A percentile compares a stretch with the other conserved stretches of the same genome.
Conservation (phyloP, 1,140 invertebrate genomes). For the Neodiprion fabricii region DNA sequence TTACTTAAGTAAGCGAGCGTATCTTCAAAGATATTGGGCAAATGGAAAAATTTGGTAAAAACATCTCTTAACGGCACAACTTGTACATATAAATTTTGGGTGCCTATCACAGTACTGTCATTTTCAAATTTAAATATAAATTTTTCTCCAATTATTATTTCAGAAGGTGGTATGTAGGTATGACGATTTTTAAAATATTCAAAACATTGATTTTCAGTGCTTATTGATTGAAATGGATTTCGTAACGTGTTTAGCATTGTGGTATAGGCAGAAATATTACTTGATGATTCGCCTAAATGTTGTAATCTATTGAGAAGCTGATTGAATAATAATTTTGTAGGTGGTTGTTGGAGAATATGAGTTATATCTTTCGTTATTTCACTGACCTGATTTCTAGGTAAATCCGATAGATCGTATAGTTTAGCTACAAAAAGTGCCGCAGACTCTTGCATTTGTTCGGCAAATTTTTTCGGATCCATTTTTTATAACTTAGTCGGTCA, state of each 20-base stretch:
- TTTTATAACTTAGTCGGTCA: slow-evolving; percentile 4
- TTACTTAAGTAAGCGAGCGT: slow-evolving; percentile 21
- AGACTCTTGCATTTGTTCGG: not conserved
- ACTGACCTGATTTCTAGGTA: slow-evolving; percentile 8
- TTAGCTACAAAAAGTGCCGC: slow-evolving; percentile 6
- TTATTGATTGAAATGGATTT: slow-evolving; percentile 14
- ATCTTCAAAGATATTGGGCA: slow-evolving; percentile 25
- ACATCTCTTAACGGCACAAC: slow-evolving; percentile 24
- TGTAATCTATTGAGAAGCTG: slow-evolving; percentile 7
- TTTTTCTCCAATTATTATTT: slow-evolving; percentile 9
- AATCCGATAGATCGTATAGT: slow-evolving; percentile 17
- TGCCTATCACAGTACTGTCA: not conserved
- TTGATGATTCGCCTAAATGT: slow-evolving; percentile 9
- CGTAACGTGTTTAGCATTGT: slow-evolving; percentile 18
- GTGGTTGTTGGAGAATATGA: not conserved
- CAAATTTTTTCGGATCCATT: slow-evolving; percentile 12
- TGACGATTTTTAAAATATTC: slow-evolving; percentile 19
- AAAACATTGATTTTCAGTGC: slow-evolving; percentile 20
- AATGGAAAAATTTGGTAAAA: slow-evolving; percentile 28
- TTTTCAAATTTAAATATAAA: slow-evolving; percentile 3
- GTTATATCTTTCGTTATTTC: slow-evolving; percentile 12
- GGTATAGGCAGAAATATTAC: slow-evolving; percentile 5
- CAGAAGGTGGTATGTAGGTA: slow-evolving; percentile 15
- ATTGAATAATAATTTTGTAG: too few relatives aligned
- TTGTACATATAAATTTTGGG: slow-evolving; percentile 20